Evolutionary conservation across 2,888 invertebrate genomes (phyloP), one percentile per base, ranked within the genome.

Genomic region (Macrophya annulata): DNA sequence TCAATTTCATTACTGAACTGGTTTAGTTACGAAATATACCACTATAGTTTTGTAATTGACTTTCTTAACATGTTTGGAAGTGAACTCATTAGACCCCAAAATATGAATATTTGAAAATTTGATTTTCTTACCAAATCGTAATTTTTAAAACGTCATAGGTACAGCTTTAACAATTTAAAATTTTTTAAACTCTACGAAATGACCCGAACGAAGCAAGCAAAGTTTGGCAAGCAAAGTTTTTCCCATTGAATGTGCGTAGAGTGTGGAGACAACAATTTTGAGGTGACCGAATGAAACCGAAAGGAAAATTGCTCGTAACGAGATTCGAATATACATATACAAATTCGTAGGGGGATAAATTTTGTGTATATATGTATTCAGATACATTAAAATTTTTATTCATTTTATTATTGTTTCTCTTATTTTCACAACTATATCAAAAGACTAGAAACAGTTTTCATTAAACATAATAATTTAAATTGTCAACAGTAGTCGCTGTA

Each of bases 381-480:
- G 87, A 87, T 89, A 90, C 90, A 90, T 89, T 86, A 87, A 89
- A 87, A 89, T 89, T 89, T 89, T 89, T 88, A 88, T 89, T 88
- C 86, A 84, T 85, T 86, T 86, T 86, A 86, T 88, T 86, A 87
- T 85, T 83, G 87, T 87, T 87, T 48, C 3, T 51, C 68, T 65
- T 83, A 68, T 68, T 77, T 88, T 88, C 88, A 85, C 86, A 86
- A 85, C 88, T 90, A 86, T 89, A 89, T 89, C 88, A 89, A 89
- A 89, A 86, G 71, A 82, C 84, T 85, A 85, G 74, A 86, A 86
- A 86, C 68, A 84, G 84, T 68, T 62, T 71, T 45, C 25, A 31
- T 45, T 43, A 48, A 59, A 37, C 79, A 84, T 83, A 85, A 82
- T 76, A 82, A 71, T 71, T 48, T n/a, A 72, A 81, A 85, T 82